Percentiles rank a stretch among this genome's conserved stretches.
phyloP scores from a whole-genome alignment of 2,113 vertebrate species.

The Zapus hudsonius region DNA sequence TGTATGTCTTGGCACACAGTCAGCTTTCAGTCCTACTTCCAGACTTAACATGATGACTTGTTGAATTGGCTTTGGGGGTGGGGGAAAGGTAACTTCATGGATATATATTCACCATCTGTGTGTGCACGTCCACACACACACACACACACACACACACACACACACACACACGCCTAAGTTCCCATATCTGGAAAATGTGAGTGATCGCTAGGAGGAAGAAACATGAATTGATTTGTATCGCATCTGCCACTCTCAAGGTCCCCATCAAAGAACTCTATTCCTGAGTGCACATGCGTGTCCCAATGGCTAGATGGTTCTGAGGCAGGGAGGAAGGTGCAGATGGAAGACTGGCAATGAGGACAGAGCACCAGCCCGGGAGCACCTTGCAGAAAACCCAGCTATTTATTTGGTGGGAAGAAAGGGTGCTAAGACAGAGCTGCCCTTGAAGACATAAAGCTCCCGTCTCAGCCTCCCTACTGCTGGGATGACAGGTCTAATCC shows the following conservation, averaged over 20 bases:
- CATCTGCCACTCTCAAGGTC: no score
- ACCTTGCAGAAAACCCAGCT: rapidly evolving
- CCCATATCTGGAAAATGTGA: neutral
- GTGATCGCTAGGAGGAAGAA: no score
- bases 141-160: neutral
- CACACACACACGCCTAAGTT: neutral
- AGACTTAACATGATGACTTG: constrained; percentile 55
- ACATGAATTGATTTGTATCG: neutral
- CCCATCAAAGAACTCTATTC: neutral
- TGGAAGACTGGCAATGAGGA: neutral
- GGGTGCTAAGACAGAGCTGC: neutral
- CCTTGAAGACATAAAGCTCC: neutral
- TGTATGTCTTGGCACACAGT: constrained; percentile 54
- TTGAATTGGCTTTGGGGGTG: constrained; percentile 20
- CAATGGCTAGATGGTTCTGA: neutral
- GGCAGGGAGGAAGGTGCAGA: neutral
- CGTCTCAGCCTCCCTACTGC: neutral
- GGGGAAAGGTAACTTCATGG: constrained; percentile 19
- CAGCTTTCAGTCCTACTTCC: constrained; percentile 59
- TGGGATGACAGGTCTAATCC: no score
- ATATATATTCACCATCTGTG: neutral
- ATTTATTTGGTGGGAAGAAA: no score
- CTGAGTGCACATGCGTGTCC: neutral
- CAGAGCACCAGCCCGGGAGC: rapidly evolving
- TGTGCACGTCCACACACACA: neutral